Evolutionary conservation across 2,113 vertebrate genomes (phyloP).

Genomic region (Grammomys dolichurus): DNA sequence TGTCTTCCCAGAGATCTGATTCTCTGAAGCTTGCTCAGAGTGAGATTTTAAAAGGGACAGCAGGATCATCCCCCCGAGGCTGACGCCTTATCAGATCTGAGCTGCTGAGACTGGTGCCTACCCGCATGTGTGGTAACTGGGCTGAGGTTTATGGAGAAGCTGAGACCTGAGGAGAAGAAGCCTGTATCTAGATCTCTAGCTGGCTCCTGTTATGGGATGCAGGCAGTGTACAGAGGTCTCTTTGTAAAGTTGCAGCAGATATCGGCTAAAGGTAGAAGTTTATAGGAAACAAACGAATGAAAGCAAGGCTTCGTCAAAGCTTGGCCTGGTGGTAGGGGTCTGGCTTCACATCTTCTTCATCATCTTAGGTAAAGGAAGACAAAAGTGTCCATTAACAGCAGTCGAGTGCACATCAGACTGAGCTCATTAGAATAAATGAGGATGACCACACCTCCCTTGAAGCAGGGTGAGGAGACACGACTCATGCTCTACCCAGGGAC

Average conservation of each 20-base stretch:
- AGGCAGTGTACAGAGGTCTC: neutral
- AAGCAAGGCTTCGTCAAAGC: neutral
- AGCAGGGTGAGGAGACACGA: accelerated
- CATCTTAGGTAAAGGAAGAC: neutral
- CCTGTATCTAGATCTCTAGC: neutral
- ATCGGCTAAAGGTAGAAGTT: neutral
- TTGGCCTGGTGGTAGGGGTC: neutral
- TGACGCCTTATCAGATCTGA: neutral
- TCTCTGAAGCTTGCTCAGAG: neutral
- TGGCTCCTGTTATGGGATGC: neutral
- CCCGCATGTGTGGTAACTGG: neutral
- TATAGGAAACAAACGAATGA: conserved; percentile 4
- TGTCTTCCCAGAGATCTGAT: neutral
- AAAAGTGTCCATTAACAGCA: neutral
- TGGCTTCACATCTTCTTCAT: neutral
- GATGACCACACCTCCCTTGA: neutral
- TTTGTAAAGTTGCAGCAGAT: neutral
- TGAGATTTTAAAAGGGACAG: neutral
- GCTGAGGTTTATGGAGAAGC: neutral
- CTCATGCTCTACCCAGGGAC: neutral
- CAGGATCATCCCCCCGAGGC: neutral
- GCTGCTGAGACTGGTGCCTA: neutral
- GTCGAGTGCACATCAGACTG: neutral
- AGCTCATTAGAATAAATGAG: accelerated
- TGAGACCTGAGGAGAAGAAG: neutral